Evolutionary conservation across 2,888 invertebrate species (phyloP), one percentile per base, ranked within the genome.

Genomic region (Clostera curtula): DNA sequence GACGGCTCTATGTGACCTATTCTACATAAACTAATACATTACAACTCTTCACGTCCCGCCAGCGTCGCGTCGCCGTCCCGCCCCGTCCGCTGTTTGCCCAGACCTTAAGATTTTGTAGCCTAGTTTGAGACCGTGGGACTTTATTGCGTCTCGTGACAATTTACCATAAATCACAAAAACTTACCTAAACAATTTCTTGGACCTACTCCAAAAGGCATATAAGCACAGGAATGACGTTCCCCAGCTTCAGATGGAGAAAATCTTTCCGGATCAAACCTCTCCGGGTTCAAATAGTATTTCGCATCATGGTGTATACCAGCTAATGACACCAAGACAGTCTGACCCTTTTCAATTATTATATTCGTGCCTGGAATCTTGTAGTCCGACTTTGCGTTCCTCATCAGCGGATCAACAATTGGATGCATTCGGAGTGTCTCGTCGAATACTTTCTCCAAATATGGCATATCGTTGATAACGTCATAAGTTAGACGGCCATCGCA

Each of bases 231-330:
- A 30, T 67, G 69, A 2, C 68, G 51, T 5, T 46, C 34, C 10
- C 48, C 54, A 17, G 43, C 54, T 11, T 61, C 64, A 20, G 69
- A 63, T 0, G 58, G 30, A 10, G 56, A 47, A 49, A 85, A 85
- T 31, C 80, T 56, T 17, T 84, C 75, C 2, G 85, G 85, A 39
- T 80, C 67, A 36, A 82, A 85, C 28, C 56, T 62, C 23, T 63
- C 48, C 5, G 85, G 83, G 6, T 84, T 49, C 0, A 68, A 57
- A 38, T 69, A 85, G 36, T 74, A 62, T 23, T 63, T 52, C 5
- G 65, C 58, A 39, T 84, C 80, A 15, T 65, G 44, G 34, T 85
- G 84, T 12, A 85, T 56, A 4, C 67, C 73, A 8, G 46, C 27
- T n/a, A 57, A 44, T 0, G 77, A 64, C 8, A 82, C 34, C 0